phyloP scores from a whole-genome alignment of 2,888 invertebrate species.

The Lottia gigantea region DNA sequence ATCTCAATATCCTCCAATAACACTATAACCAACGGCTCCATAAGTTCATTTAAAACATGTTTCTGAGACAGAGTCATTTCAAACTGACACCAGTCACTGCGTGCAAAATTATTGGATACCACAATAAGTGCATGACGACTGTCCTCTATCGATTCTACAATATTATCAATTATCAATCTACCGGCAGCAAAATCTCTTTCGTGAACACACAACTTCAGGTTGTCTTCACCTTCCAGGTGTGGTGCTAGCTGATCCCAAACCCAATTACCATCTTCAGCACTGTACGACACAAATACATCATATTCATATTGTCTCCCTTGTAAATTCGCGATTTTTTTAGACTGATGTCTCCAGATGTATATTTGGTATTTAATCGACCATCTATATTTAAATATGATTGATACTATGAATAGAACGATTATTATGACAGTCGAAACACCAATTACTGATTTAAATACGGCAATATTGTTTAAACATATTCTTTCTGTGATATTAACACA shows the following conservation, averaged over 20 bases:
- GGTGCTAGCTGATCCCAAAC: conserved; percentile 76
- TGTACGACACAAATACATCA: conserved; percentile 79
- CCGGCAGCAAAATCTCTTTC: conserved; percentile 81
- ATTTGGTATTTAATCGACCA: neutral
- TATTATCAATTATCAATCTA: conserved; percentile 78
- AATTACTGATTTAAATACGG: neutral
- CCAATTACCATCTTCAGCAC: conserved; percentile 76
- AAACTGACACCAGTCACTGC: conserved; percentile 80
- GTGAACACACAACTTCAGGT: conserved; percentile 73
- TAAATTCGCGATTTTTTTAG: conserved; percentile 69
- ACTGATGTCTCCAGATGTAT: neutral
- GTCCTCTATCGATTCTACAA: conserved; percentile 77
- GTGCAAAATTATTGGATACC: conserved; percentile 75
- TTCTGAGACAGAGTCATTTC: conserved; percentile 80
- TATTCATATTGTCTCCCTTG: conserved; percentile 66
- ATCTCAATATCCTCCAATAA: conserved; percentile 77
- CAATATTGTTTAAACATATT: neutral
- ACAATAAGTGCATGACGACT: conserved; percentile 76
- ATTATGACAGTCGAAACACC: neutral
- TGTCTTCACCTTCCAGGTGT: conserved; percentile 73
- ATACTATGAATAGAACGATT: neutral
- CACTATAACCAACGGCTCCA: conserved; percentile 76
- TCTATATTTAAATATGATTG: neutral
- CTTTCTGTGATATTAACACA: neutral
- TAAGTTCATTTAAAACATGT: conserved; percentile 59